Percentiles rank a stretch among this genome's conserved stretches.
phyloP scores from a whole-genome alignment of 2,797 vertebrate species.

The Leucoraja ocellata region DNA sequence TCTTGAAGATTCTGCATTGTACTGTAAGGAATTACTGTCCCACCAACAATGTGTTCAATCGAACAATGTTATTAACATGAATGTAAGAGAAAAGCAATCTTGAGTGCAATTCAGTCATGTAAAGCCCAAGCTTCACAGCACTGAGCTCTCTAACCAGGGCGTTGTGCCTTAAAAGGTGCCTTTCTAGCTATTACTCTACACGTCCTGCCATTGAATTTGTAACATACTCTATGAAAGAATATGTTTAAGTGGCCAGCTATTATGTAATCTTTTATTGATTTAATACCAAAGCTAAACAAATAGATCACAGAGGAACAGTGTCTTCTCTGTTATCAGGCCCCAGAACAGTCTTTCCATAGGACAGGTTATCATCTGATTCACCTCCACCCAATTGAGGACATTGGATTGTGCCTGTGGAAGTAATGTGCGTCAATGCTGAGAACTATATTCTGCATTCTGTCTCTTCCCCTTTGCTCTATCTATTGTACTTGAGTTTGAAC shows the following conservation, averaged over 20 bases:
- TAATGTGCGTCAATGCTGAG: no score
- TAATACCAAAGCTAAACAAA: neutral
- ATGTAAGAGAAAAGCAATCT: neutral
- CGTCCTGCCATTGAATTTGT: neutral
- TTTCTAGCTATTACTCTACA: neutral
- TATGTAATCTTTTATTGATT: neutral
- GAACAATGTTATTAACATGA: neutral
- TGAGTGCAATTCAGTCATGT: neutral
- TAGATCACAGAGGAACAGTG: no score
- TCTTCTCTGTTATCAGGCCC: no score
- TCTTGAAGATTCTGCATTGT: neutral
- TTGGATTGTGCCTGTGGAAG: no score
- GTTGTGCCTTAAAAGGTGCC: neutral
- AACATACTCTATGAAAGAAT: neutral
- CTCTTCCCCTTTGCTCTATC: no score
- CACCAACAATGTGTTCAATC: neutral
- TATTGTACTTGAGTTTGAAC: no score
- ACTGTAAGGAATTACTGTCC: neutral
- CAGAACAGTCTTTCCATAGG: no score
- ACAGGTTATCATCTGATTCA: no score
- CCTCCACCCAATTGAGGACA: no score
- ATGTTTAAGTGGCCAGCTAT: neutral
- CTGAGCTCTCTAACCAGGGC: neutral
- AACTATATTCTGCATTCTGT: no score
- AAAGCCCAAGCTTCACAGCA: neutral